Percentiles rank a stretch among this genome's conserved stretches.
Conservation (phyloP, 2,797 vertebrate species). For the Lepilemur septentrionalis region DNA sequence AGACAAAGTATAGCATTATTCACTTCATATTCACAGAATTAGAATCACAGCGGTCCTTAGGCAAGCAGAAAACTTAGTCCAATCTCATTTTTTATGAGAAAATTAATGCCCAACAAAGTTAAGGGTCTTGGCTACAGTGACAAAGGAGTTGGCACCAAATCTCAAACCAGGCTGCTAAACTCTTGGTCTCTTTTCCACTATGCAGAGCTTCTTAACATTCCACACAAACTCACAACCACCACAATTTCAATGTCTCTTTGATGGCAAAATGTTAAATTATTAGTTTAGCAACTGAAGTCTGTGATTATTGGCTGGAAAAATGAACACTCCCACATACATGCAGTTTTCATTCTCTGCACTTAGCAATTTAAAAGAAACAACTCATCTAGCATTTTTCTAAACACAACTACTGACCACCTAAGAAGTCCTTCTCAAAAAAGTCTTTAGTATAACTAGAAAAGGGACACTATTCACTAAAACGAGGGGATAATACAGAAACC, state of each 20-base stretch:
- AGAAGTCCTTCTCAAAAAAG: background rate
- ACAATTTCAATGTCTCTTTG: background rate
- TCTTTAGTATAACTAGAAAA: background rate
- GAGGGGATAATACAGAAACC: background rate
- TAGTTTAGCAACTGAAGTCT: background rate
- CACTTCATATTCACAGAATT: background rate
- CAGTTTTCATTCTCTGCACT: background rate
- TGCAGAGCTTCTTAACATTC: background rate
- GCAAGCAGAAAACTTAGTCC: background rate
- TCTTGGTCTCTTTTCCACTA: background rate
- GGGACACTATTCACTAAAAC: background rate
- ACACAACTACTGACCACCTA: background rate
- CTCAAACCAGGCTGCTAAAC: background rate
- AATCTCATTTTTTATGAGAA: background rate
- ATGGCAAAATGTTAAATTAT: background rate
- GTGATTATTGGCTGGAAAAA: background rate
- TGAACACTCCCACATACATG: background rate
- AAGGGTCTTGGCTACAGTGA: background rate
- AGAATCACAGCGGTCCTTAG: background rate
- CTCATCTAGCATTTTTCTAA: background rate
- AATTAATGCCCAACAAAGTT: background rate
- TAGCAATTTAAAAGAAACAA: background rate
- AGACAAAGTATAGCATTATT: background rate
- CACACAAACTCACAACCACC: background rate
- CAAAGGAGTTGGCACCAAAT: background rate